These are phyloP conservation scores for Cossypha caffra DNA, from an alignment of 2,797 vertebrate genomes.

Conservation along the genomic window DNA sequence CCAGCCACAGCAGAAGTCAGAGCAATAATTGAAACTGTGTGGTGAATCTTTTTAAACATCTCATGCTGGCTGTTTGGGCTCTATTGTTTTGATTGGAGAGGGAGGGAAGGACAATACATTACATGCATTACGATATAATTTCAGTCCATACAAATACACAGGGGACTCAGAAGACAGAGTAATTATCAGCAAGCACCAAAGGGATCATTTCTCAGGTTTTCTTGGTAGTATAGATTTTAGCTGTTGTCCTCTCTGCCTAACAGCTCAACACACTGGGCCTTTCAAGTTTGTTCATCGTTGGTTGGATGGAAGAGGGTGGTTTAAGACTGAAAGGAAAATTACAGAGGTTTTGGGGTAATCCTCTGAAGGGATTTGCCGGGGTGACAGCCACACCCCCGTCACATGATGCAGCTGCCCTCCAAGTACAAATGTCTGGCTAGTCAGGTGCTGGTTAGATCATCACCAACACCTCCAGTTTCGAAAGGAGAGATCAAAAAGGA, in stretches of 20 bases:
- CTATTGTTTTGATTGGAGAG: background rate
- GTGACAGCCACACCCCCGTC: background rate
- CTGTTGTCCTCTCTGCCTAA: background rate
- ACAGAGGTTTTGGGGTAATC: background rate
- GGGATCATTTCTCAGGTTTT: background rate
- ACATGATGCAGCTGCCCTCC: background rate
- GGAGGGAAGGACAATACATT: background rate
- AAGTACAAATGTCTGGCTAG: background rate
- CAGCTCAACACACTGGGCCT: background rate
- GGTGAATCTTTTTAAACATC: background rate
- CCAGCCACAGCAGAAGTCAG: background rate
- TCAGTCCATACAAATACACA: background rate
- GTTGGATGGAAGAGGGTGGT: background rate
- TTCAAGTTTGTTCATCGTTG: background rate
- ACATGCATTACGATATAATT: background rate
- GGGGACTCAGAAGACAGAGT: background rate
- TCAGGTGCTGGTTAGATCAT: slow-evolving; percentile 45
- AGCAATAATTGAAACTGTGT: background rate
- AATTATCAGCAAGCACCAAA: background rate
- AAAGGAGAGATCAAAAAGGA: slow-evolving; percentile 28
- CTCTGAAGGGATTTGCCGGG: background rate
- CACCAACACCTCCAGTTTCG: slow-evolving; percentile 11
- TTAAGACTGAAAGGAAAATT: background rate
- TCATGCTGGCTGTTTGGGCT: background rate
- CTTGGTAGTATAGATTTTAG: background rate